These are phyloP conservation scores for Alaudala cheleensis DNA, from an alignment of 2,113 vertebrate genomes.

Conservation along the genomic window DNA sequence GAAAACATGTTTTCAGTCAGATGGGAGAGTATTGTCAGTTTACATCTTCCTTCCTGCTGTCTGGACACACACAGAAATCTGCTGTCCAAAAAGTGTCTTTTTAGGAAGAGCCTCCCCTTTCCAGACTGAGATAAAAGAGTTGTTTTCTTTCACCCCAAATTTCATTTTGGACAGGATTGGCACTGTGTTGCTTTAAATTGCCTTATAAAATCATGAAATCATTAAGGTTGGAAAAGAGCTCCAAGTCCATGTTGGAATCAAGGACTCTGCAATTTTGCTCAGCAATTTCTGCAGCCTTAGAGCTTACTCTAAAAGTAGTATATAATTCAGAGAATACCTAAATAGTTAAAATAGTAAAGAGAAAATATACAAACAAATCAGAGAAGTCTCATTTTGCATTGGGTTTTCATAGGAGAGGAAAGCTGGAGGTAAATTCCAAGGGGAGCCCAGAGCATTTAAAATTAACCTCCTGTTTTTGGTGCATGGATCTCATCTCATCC, in stretches of 20 bases:
- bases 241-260: not conserved
- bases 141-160: not conserved
- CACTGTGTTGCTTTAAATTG: not conserved
- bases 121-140: not conserved
- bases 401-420: not conserved
- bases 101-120: not conserved
- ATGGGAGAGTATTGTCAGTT: not conserved
- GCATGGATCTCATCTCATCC: not conserved
- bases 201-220: not conserved
- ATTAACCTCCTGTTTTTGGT: not conserved
- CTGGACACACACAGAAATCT: not conserved
- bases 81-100: not conserved
- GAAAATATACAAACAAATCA: not conserved
- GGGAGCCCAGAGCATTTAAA: not conserved
- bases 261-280: not conserved
- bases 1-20: rapidly evolving
- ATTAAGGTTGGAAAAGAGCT: not conserved
- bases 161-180: not conserved
- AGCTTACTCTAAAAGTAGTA: not conserved
- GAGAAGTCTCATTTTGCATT: not conserved
- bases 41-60: not conserved
- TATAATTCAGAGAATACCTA: not conserved
- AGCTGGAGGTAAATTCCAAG: not conserved
- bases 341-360: not conserved
- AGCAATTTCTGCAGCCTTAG: not conserved